These are phyloP conservation scores for Saturnia japonica DNA, from an alignment of 2,888 invertebrate genomes.

Conservation along the genomic window DNA sequence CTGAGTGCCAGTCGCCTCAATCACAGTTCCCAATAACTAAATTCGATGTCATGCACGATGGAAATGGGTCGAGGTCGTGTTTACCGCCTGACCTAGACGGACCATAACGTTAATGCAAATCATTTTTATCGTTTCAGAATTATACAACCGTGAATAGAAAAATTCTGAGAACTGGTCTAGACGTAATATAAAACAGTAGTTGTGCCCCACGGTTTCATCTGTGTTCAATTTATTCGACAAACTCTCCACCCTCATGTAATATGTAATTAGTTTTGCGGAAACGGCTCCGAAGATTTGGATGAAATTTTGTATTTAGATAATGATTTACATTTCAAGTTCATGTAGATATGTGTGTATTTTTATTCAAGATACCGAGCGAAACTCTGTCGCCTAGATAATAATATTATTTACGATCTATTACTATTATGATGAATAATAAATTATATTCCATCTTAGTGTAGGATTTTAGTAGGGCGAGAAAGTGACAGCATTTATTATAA, in stretches of 20 bases:
- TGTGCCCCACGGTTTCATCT: no score
- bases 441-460: not conserved
- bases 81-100: conserved; percentile 50
- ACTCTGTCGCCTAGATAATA: no score
- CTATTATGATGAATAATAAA: not conserved
- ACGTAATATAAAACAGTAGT: not conserved
- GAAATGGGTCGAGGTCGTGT: conserved; percentile 71
- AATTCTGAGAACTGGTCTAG: not conserved
- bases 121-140: conserved; percentile 39
- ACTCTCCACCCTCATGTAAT: no score
- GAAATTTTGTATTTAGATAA: no score
- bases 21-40: conserved; percentile 55
- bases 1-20: conserved; percentile 39
- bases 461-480: conserved; percentile 6
- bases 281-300: no score
- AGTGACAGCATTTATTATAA: conserved; percentile 5
- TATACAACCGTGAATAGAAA: conserved; percentile 31
- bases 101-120: conserved; percentile 37
- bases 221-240: no score
- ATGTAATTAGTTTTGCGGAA: no score
- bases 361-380: no score
- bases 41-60: conserved; percentile 53
- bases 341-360: no score
- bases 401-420: no score
- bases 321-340: no score